These are phyloP conservation scores for Ectropis crepuscularia DNA, from an alignment of 2,888 invertebrate species.

Conservation along the genomic window DNA sequence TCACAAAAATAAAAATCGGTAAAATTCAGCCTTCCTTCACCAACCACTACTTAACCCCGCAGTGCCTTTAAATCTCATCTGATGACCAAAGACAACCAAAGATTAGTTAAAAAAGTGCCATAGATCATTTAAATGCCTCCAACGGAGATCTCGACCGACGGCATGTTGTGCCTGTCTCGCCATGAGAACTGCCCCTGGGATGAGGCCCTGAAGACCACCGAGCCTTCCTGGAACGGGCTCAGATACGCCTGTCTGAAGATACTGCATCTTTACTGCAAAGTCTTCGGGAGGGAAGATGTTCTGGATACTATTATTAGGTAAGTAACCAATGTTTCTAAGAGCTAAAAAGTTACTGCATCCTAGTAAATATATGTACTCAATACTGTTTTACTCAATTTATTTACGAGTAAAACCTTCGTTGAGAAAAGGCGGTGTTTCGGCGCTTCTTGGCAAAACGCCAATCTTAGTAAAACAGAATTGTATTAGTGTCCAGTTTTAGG, in stretches of 20 bases:
- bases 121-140: conserved; percentile 74
- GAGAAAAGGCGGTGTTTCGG: too few relatives aligned
- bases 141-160: conserved; percentile 72
- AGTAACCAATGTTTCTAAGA: conserved; percentile 45
- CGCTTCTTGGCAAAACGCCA: too few relatives aligned
- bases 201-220: conserved; percentile 81
- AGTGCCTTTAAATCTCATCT: conserved; percentile 2
- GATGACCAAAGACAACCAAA: conserved; percentile 27
- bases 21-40: conserved; percentile 18
- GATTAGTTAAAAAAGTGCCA: conserved; percentile 33
- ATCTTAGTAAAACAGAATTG: too few relatives aligned
- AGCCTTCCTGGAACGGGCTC: conserved; percentile 92
- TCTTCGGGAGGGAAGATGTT: conserved; percentile 92
- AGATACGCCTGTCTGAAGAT: conserved; percentile 93
- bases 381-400: too few relatives aligned
- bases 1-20: neutral
- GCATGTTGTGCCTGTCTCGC: conserved; percentile 87
- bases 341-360: too few relatives aligned
- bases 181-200: conserved; percentile 86
- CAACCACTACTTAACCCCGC: conserved; percentile 21
- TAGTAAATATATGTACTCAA: too few relatives aligned
- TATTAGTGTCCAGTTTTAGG: too few relatives aligned
- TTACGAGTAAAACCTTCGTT: too few relatives aligned
- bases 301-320: conserved; percentile 92
- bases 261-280: conserved; percentile 93